Conservation (phyloP, 2,113 vertebrate species). For the Gyps fulvus region DNA sequence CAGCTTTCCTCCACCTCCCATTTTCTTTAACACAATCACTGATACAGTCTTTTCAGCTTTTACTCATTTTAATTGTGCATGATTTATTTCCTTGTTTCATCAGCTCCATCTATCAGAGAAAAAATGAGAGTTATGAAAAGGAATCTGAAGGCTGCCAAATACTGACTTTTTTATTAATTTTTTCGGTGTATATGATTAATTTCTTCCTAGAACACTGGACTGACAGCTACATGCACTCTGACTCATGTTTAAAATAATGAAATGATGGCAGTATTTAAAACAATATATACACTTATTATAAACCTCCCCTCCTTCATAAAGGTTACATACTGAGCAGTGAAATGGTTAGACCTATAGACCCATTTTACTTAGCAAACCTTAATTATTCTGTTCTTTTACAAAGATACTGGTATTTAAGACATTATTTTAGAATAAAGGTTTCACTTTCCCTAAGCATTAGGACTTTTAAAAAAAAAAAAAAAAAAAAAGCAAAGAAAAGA, state of each 20-base stretch:
- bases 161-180: background rate
- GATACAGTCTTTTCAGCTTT: background rate
- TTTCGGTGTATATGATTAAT: slow-evolving; percentile 53
- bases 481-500: background rate
- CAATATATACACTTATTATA: slow-evolving; percentile 52
- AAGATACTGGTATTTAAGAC: slow-evolving; percentile 63
- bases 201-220: slow-evolving; percentile 6
- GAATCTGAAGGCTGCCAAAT: slow-evolving; percentile 10
- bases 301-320: slow-evolving; percentile 38
- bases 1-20: background rate
- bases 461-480: background rate
- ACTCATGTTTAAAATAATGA: slow-evolving; percentile 65
- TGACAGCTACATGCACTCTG: slow-evolving; percentile 49
- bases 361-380: slow-evolving; percentile 58
- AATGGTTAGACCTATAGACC: slow-evolving; percentile 29
- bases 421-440: slow-evolving; percentile 72
- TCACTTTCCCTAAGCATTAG: slow-evolving; percentile 57
- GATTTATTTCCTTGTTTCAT: slow-evolving; percentile 19
- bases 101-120: slow-evolving; percentile 24
- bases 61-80: slow-evolving; percentile 44
- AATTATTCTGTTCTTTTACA: slow-evolving; percentile 67
- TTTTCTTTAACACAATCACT: background rate
- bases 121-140: slow-evolving; percentile 44
- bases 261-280: slow-evolving; percentile 64
- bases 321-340: slow-evolving; percentile 40